Evolutionary conservation across 30 jellyfish, hydroid and myxozoan genomes (phyloP), one percentile per base, ranked within the genome.

Genomic region (Phacellophora camtschatica): DNA sequence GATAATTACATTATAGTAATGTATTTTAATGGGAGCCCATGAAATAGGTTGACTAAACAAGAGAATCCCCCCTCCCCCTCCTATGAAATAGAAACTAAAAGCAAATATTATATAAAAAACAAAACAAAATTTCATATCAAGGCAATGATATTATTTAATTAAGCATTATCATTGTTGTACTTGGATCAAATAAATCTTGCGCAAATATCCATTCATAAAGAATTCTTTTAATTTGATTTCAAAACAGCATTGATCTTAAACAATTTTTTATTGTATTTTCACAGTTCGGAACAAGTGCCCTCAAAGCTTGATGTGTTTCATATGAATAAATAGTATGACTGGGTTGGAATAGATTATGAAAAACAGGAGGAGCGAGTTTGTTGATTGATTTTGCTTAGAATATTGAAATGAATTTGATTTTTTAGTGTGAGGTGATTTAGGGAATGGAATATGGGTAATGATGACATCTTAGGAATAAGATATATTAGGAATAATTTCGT

Each of bases 391-490:
- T 64, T 30, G 5, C 16, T 19, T 23, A 48, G 59, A 36, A 72
- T 31, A 12, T 51, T 72, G 74, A 72, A 15, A 18, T 48, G 59
- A 72, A 72, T 32, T 28, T 29, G 45, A 64, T 72, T 74, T 27
- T 72, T 32, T 33, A 72, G 58, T 54, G 34, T 45, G 53, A 45
- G 74, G 30, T 46, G 74, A 25, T 54, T 30, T 28, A 72, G 85
- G 18, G 56, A 29, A 8, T 49, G 45, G 46, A 51, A 72, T 10
- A 72, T 45, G n/a, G 85, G 85, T 32, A 54, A 18, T 28, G 83
- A 43, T 1, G 10, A 43, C 11, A 43, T 43, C 9, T 43, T 5
- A 43, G 4, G 10, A 43, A 18, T 43, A n/a, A n/a, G n/a, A n/a
- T n/a, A n/a, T n/a, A n/a, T n/a, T n/a, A n/a, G n/a, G n/a, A n/a